These are phyloP conservation scores for Heliocidaris erythrogramma DNA, from an alignment of 35 echinoderm and acorn worm genomes.

Conservation along the genomic window DNA sequence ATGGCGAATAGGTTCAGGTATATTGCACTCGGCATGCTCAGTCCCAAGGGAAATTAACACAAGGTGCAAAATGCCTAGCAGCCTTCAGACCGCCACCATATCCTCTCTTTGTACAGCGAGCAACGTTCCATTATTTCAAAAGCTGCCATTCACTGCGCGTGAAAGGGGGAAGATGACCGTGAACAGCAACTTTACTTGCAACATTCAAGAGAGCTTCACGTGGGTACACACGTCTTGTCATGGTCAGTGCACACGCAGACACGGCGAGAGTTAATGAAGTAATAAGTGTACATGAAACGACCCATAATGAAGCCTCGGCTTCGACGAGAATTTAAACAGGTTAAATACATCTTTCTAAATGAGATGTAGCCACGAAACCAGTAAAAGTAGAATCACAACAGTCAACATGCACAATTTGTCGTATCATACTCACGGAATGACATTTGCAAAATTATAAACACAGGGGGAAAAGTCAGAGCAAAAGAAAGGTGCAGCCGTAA, in stretches of 20 bases:
- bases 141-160: conserved; percentile 33
- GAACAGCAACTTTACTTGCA: conserved; percentile 30
- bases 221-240: conserved; percentile 23
- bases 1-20: not conserved
- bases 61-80: conserved; percentile 14
- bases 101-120: conserved; percentile 25
- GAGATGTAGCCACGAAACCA: not conserved
- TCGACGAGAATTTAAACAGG: not conserved
- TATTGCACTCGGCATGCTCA: not conserved
- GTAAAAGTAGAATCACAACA: not conserved
- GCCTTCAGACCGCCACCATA: not conserved
- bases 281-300: not conserved
- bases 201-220: conserved; percentile 42
- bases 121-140: conserved; percentile 23
- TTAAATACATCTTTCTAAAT: not conserved
- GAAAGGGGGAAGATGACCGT: conserved; percentile 27
- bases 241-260: conserved; percentile 22
- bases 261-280: not conserved
- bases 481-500: not conserved
- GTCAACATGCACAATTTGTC: not conserved
- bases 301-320: not conserved
- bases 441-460: not conserved
- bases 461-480: not conserved
- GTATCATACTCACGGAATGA: not conserved
- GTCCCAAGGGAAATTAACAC: conserved; percentile 9